phyloP scores from a whole-genome alignment of 2,888 invertebrate species.

The Tinea semifulvella region DNA sequence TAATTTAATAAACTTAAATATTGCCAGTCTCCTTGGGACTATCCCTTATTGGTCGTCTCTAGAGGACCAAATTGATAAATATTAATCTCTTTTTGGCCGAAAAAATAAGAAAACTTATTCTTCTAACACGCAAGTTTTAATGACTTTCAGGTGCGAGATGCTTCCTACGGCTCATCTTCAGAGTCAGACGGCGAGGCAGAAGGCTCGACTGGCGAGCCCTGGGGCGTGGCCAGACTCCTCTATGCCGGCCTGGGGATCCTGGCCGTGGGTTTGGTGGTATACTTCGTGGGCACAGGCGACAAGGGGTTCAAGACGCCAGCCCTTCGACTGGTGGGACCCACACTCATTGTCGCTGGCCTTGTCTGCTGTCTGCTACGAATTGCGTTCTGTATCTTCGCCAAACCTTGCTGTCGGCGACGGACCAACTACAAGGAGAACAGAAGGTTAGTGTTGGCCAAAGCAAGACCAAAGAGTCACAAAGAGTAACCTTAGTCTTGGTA shows the following conservation, averaged over 20 bases:
- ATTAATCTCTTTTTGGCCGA: too few species aligned
- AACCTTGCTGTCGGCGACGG: slow-evolving; percentile 75
- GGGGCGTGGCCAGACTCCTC: slow-evolving; percentile 84
- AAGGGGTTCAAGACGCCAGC: slow-evolving; percentile 89
- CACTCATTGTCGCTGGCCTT: slow-evolving; percentile 79
- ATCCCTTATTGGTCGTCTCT: too few species aligned
- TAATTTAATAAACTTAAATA: too few species aligned
- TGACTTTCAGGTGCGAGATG: slow-evolving; percentile 79
- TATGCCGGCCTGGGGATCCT: slow-evolving; percentile 87
- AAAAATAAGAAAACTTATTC: too few species aligned
- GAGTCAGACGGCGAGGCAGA: slow-evolving; percentile 72
- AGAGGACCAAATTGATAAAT: too few species aligned
- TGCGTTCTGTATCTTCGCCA: slow-evolving; percentile 84
- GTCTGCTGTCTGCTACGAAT: slow-evolving; percentile 85
- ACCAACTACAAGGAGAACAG: slow-evolving; percentile 70
- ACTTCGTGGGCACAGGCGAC: slow-evolving; percentile 91
- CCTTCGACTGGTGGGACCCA: slow-evolving; percentile 86
- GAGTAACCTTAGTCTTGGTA: too few species aligned
- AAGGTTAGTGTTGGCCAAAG: slow-evolving; percentile 36
- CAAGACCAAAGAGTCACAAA: too few species aligned
- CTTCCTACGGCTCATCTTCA: slow-evolving; percentile 82
- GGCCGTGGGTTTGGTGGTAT: slow-evolving; percentile 85
- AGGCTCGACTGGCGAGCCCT: slow-evolving; percentile 74
- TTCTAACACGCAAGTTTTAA: too few species aligned
- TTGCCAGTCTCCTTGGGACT: too few species aligned